Conservation (phyloP, 2,113 vertebrate species). For the Atractosteus spatula region DNA sequence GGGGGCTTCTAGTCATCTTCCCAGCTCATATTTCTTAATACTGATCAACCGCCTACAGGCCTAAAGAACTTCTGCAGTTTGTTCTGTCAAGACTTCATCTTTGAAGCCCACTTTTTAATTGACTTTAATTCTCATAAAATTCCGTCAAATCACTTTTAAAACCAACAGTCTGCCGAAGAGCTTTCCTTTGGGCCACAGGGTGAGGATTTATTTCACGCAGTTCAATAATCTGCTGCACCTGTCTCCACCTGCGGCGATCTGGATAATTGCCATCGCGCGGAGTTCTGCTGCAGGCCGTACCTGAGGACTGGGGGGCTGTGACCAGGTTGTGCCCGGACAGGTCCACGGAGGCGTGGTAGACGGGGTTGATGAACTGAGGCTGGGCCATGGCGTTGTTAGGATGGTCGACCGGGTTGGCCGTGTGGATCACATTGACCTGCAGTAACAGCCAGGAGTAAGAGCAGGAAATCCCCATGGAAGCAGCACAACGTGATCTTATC, state of each 20-base stretch:
- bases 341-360: conserved; percentile 88
- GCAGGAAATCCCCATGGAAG: background rate
- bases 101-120: conserved; percentile 42
- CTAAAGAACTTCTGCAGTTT: too few species aligned
- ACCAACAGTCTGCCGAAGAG: conserved; percentile 11
- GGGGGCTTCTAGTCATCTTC: too few species aligned
- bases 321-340: conserved; percentile 92
- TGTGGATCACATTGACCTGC: conserved; percentile 95
- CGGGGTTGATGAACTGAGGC: conserved; percentile 88
- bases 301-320: conserved; percentile 86
- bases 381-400: conserved; percentile 85
- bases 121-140: conserved; percentile 35
- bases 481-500: too few species aligned
- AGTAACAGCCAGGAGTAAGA: background rate
- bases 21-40: background rate
- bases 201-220: background rate
- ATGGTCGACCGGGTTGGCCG: conserved; percentile 80
- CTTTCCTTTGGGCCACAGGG: too few species aligned
- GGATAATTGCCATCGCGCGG: too few species aligned
- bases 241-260: too few species aligned
- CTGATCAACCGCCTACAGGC: too few species aligned
- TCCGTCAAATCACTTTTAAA: conserved; percentile 5
- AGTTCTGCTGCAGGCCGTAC: conserved; percentile 54
- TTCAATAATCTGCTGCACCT: too few species aligned
- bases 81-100: too few species aligned